These are phyloP conservation scores for Anolis apletophallus DNA, from an alignment of 2,797 vertebrate genomes.

Conservation along the genomic window DNA sequence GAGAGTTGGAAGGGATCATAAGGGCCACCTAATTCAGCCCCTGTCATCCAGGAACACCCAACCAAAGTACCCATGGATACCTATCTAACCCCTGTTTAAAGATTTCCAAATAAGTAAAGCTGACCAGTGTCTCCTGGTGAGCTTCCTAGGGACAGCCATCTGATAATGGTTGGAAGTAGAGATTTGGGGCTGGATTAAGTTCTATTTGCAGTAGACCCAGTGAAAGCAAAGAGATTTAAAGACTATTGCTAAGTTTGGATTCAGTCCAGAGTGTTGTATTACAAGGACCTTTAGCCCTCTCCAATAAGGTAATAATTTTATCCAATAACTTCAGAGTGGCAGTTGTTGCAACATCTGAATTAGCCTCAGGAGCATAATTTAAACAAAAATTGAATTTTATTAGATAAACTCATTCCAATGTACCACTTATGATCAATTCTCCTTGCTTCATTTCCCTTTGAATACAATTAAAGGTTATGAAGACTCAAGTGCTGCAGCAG, in stretches of 20 bases:
- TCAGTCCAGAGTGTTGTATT: neutral
- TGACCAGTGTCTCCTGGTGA: no score
- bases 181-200: no score
- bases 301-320: neutral
- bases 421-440: constrained; percentile 47
- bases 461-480: constrained; percentile 46
- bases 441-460: constrained; percentile 42
- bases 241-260: neutral
- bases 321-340: neutral
- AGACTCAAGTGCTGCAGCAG: constrained; percentile 7
- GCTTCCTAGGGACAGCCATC: no score
- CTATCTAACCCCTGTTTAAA: no score
- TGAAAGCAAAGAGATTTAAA: no score
- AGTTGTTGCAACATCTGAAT: neutral
- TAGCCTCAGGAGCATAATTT: neutral
- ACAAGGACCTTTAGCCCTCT: neutral
- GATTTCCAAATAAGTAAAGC: no score
- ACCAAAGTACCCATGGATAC: no score
- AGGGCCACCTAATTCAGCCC: no score
- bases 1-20: no score
- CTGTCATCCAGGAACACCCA: no score
- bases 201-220: no score
- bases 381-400: constrained; percentile 55
- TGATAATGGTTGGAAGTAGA: no score
- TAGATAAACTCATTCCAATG: constrained; percentile 45